Percentiles rank a stretch among this genome's conserved stretches.
These are phyloP conservation scores for Caenorhabditis sp. DNA, from an alignment of 2,888 invertebrate genomes.

Conservation along the genomic window DNA sequence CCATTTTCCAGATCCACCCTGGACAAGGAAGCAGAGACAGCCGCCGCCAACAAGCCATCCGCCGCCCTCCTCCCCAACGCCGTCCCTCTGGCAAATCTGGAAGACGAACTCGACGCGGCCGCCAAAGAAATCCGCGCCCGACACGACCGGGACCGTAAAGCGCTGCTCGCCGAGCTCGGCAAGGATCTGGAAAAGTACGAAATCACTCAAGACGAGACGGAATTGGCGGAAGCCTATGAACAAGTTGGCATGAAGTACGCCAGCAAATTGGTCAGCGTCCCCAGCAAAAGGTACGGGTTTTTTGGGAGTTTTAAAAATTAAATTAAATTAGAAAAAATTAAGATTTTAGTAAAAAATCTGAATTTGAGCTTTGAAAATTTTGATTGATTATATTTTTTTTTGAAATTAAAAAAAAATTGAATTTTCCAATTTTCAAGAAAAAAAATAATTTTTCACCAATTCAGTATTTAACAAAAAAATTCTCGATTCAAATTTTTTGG, in stretches of 20 bases:
- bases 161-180: conserved; percentile 71
- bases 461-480: too few species aligned
- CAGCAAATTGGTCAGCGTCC: conserved; percentile 67
- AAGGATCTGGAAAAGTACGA: conserved; percentile 70
- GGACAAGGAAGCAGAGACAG: conserved; percentile 26
- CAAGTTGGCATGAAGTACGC: conserved; percentile 61
- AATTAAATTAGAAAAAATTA: background rate
- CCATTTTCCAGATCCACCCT: conserved; percentile 34
- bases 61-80: conserved; percentile 15
- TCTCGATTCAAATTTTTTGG: too few species aligned
- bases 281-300: conserved; percentile 67
- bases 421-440: too few species aligned
- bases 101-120: conserved; percentile 78
- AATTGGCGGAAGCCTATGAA: conserved; percentile 67
- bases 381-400: too few species aligned
- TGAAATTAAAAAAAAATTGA: background rate
- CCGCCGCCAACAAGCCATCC: conserved; percentile 1
- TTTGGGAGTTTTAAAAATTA: background rate
- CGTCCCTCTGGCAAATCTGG: conserved; percentile 44
- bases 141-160: conserved; percentile 74
- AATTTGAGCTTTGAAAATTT: background rate
- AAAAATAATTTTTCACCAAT: too few species aligned
- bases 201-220: conserved; percentile 69
- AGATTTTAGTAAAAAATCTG: background rate
- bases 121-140: conserved; percentile 75